phyloP scores from a whole-genome alignment of 2,113 vertebrate genomes.

The Dipodomys ordii region DNA sequence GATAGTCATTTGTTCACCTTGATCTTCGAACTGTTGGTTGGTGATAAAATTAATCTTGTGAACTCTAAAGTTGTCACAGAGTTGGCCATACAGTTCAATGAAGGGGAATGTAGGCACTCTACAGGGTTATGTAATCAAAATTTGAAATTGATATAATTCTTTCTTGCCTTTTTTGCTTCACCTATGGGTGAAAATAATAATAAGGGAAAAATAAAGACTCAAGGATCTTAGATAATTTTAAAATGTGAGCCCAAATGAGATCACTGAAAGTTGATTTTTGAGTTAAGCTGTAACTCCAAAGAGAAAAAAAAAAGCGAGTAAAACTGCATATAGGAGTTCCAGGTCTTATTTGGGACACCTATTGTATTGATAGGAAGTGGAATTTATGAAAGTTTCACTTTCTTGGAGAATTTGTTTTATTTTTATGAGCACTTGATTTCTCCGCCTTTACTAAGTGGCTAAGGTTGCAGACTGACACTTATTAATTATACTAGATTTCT shows the following conservation, averaged over 20 bases:
- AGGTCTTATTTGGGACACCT: neutral
- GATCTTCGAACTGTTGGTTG: constrained; percentile 35
- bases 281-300: constrained; percentile 39
- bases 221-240: constrained; percentile 32
- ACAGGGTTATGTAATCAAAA: neutral
- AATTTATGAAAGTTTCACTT: constrained; percentile 34
- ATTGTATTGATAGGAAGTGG: constrained; percentile 61
- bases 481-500: constrained; percentile 86
- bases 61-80: neutral
- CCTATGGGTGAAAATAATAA: constrained; percentile 42
- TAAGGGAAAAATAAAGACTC: neutral
- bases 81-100: neutral
- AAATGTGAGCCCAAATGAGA: constrained; percentile 42
- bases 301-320: constrained; percentile 38
- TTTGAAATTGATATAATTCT: constrained; percentile 26
- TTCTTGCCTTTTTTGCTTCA: constrained; percentile 3
- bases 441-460: constrained; percentile 70
- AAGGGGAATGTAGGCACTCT: neutral
- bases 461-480: constrained; percentile 82
- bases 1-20: neutral
- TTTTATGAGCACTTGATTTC: constrained; percentile 74
- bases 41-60: constrained; percentile 26
- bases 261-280: constrained; percentile 36
- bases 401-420: constrained; percentile 43
- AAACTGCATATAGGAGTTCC: neutral